These are phyloP conservation scores for Toxotes lorentzi DNA, from an alignment of 2,797 vertebrate genomes.

Conservation along the genomic window DNA sequence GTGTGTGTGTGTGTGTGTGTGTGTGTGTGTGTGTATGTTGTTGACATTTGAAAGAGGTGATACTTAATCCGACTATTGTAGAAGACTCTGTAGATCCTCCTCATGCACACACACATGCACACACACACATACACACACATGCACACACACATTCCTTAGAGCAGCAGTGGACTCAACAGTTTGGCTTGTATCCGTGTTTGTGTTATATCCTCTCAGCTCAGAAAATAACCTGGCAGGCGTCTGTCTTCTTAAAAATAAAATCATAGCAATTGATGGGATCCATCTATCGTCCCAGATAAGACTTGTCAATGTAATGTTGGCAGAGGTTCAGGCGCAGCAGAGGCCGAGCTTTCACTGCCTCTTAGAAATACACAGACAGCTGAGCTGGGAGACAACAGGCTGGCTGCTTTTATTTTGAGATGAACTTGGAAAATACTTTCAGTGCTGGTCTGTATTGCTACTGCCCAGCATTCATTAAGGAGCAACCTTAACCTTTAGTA, in stretches of 20 bases:
- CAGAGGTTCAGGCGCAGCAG: slow-evolving; percentile 72
- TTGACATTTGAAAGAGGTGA: slow-evolving; percentile 62
- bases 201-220: background rate
- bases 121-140: slow-evolving; percentile 13
- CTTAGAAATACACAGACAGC: slow-evolving; percentile 78
- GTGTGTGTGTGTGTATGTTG: slow-evolving; percentile 9
- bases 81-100: slow-evolving; percentile 15
- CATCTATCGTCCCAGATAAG: slow-evolving; percentile 71
- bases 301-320: slow-evolving; percentile 82
- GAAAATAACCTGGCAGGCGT: slow-evolving; percentile 42
- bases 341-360: slow-evolving; percentile 78
- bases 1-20: slow-evolving; percentile 6
- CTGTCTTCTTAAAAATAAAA: slow-evolving; percentile 70
- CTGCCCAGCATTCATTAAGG: background rate
- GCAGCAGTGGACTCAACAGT: slow-evolving; percentile 6
- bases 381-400: slow-evolving; percentile 4
- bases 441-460: background rate
- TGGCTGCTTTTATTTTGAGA: background rate
- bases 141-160: slow-evolving; percentile 18
- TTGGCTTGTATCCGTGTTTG: slow-evolving; percentile 7
- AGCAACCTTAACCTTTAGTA: background rate
- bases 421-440: slow-evolving; percentile 9
- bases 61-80: slow-evolving; percentile 58
- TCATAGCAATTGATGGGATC: slow-evolving; percentile 44
- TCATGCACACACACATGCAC: slow-evolving; percentile 10